phyloP scores from a whole-genome alignment of 2,113 vertebrate genomes.

The Alces alces region DNA sequence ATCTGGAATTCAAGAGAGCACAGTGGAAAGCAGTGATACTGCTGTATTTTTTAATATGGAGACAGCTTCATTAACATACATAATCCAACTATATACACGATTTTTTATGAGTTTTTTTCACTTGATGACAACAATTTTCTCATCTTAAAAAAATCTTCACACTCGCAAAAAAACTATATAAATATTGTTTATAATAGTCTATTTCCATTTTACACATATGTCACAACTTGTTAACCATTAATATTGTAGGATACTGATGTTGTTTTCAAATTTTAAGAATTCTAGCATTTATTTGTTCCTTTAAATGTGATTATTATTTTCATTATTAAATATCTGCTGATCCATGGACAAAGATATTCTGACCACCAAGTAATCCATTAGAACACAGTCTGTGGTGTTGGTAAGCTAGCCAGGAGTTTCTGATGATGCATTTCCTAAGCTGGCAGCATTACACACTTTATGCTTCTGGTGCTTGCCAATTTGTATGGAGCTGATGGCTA shows the following conservation, averaged over 20 bases:
- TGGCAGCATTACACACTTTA: neutral
- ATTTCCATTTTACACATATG: neutral
- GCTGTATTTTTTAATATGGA: neutral
- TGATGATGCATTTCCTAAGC: neutral
- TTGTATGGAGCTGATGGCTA: neutral
- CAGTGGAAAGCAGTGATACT: neutral
- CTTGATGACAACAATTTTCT: neutral
- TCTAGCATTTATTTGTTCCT: neutral
- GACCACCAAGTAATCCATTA: neutral
- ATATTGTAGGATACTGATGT: neutral
- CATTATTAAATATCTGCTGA: neutral
- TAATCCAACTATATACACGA: neutral
- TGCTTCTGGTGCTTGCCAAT: neutral
- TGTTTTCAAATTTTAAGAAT: slow-evolving; percentile 18
- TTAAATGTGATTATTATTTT: neutral
- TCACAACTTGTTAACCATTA: neutral
- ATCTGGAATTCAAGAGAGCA: neutral
- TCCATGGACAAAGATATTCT: neutral
- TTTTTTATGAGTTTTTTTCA: neutral
- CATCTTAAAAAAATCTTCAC: neutral
- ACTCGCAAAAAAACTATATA: neutral
- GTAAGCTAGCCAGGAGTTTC: neutral
- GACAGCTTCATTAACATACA: neutral
- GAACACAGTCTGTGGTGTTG: neutral
- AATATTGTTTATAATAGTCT: neutral